Evolutionary conservation across 2,888 invertebrate species (phyloP), one percentile per base, ranked within the genome.

Genomic region (Trilocha varians): DNA sequence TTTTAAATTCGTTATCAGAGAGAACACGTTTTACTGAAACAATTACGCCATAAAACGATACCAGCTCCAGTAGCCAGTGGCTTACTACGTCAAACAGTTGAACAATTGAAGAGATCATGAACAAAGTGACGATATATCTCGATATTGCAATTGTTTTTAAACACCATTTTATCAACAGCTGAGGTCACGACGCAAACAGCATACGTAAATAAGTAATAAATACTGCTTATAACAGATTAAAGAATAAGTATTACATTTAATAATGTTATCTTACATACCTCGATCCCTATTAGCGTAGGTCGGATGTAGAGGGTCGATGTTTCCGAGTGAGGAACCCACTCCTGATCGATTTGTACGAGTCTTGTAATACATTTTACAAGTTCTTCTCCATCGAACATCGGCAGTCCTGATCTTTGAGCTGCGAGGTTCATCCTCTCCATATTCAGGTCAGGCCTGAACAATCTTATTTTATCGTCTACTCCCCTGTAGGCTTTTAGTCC

Each of bases 401-500:
- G 99, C 47, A 99, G 80, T 16, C 95, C 93, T 11, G 95, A 90
- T 56, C 97, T 88, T 53, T 89, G 75, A 0, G 99, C 97, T 1
- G 97, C 93, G 43, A 88, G 68, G 62, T 94, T 93, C 96, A 99
- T 96, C 53, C 99, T 88, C 45, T 91, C 90, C 95, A 99, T 96
- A 75, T 99, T 99, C 70, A 96, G 85, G 41, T 97, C 94, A 0
- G 99, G 99, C 39, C 99, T 91, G 82, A 99, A 99, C 63, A 99
- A 84, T 54, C 98, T 88, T 53, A 99, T 94, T 80, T 91, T 93
- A 43, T 94, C 95, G 80, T 99, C 98, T 9, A 91, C 89, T 6
- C 98, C 97, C 55, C 97, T 89, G 80, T 95, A 99, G 0, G 98
- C 98, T 83, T 99, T 99, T 91, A 98, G 90, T 41, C 99, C 99